Base-by-base conservation (phyloP, 1,140 invertebrate genomes). In the Octopus bimaculoides region DNA sequence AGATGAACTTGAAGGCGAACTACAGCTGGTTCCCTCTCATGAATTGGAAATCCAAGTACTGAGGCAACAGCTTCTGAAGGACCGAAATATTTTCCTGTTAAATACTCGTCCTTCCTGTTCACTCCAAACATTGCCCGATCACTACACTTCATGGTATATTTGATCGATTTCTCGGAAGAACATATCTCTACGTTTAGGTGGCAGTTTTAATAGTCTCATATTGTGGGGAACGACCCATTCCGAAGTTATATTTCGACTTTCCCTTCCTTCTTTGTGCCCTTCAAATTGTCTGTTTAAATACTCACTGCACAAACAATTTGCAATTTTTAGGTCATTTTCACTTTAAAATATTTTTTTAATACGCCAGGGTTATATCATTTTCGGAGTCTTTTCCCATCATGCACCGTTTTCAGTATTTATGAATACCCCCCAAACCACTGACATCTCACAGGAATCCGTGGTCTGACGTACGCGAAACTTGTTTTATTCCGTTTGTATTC, bases 191-290 rank as follows among this genome's bases (percentile, higher is more conserved):
- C 41, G 20, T 74, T 74, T 10, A 74, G 8, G 20, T 74, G 41
- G 20, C 73, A 74, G 17, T 52, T 74, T 74, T 20, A 74, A 74
- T 10, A 74, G 73, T 10, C 4, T 10, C 17, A 41, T 6, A 20
- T 74, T 74, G 20, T 74, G 20, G 71, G 71, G 71, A 7, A 74
- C 71, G 8, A 74, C 71, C 71, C 71, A 74, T 20, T 74, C 41
- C 8, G 71, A 74, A 20, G 71, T 10, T 9, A 74, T 74, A 20
- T 8, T 17, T 74, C n/a, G n/a, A n/a, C n/a, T n/a, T n/a, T n/a
- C n/a, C n/a, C n/a, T n/a, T n/a, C n/a, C n/a, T n/a, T n/a, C n/a
- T n/a, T n/a, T n/a, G n/a, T n/a, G n/a, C n/a, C n/a, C n/a, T n/a
- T n/a, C n/a, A n/a, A n/a, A n/a, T n/a, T n/a, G n/a, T n/a, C n/a